A percentile compares a stretch with the other conserved stretches of the same genome.
phyloP scores from a whole-genome alignment of 2,888 invertebrate genomes.

The Chironomus riparius region DNA sequence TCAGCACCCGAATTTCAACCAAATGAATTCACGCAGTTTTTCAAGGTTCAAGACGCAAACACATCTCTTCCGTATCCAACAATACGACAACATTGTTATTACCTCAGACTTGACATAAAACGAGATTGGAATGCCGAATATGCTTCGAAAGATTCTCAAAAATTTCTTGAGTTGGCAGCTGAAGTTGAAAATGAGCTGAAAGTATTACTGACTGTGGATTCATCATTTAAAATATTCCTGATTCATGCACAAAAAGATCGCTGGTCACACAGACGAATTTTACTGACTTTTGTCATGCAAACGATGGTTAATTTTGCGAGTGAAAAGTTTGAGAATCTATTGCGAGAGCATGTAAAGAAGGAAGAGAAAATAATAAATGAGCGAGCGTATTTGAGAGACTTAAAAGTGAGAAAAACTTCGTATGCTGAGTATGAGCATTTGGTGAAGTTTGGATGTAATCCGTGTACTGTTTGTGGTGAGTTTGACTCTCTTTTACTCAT shows the following conservation, averaged over 20 bases:
- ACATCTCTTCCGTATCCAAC: background rate
- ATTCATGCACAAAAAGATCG: background rate
- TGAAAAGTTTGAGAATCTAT: background rate
- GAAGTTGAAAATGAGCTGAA: background rate
- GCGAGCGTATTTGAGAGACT: background rate
- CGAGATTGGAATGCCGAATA: background rate
- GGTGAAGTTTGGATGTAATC: background rate
- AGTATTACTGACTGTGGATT: background rate
- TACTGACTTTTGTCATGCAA: background rate
- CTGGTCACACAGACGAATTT: background rate
- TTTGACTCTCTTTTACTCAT: background rate
- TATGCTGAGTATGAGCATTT: background rate
- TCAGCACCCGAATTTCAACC: background rate
- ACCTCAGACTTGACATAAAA: background rate
- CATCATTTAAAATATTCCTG: background rate
- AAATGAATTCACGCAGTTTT: background rate
- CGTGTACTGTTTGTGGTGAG: background rate
- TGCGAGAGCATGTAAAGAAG: background rate
- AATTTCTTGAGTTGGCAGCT: background rate
- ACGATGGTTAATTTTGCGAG: background rate
- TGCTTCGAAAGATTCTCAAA: background rate
- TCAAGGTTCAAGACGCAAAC: background rate
- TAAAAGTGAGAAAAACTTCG: background rate
- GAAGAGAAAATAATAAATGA: background rate
- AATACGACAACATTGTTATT: background rate